Percentiles rank a stretch among this genome's conserved stretches.
Conservation (phyloP, 30 jellyfish, hydroid and myxozoan species). For the Catostylus mosaicus region DNA sequence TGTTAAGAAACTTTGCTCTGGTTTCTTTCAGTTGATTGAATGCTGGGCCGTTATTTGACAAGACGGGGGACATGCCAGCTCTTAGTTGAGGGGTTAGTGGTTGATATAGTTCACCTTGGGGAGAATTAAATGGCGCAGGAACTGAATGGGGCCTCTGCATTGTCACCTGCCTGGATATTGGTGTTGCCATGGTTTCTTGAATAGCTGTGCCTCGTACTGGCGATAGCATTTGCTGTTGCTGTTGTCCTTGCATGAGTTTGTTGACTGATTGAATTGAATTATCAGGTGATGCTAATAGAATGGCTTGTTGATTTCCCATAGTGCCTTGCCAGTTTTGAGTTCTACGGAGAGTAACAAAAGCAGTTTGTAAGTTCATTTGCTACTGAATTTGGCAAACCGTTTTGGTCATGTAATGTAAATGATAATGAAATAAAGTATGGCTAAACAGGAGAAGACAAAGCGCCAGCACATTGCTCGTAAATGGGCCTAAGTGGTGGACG, state of each 20-base stretch:
- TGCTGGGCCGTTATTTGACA: slow-evolving; percentile 13
- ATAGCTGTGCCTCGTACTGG: slow-evolving; percentile 32
- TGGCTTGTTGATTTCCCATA: slow-evolving; percentile 17
- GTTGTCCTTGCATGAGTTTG: slow-evolving; percentile 12
- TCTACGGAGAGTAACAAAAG: no score
- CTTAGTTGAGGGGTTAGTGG: slow-evolving; percentile 80
- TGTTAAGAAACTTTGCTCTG: slow-evolving; percentile 22
- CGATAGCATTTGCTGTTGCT: slow-evolving; percentile 32
- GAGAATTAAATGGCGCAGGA: slow-evolving; percentile 57
- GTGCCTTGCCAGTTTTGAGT: slow-evolving; percentile 37
- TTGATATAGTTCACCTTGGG: slow-evolving; percentile 53
- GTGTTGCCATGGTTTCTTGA: slow-evolving; percentile 49
- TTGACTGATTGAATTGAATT: slow-evolving; percentile 12
- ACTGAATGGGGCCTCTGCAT: slow-evolving; percentile 81
- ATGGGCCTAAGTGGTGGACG: no score
- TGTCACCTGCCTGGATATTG: slow-evolving; percentile 21
- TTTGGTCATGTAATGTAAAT: no score
- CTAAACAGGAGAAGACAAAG: no score
- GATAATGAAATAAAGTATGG: no score
- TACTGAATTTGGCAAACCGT: no score
- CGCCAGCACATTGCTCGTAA: no score
- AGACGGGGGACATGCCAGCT: slow-evolving; percentile 19
- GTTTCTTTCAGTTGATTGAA: slow-evolving; percentile 31
- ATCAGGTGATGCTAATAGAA: neutral
- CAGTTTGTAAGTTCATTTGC: no score